A percentile compares a stretch with the other conserved stretches of the same genome.
These are phyloP conservation scores for Acanthosepion lycidas DNA, from an alignment of 2,888 invertebrate genomes.

Conservation along the genomic window DNA sequence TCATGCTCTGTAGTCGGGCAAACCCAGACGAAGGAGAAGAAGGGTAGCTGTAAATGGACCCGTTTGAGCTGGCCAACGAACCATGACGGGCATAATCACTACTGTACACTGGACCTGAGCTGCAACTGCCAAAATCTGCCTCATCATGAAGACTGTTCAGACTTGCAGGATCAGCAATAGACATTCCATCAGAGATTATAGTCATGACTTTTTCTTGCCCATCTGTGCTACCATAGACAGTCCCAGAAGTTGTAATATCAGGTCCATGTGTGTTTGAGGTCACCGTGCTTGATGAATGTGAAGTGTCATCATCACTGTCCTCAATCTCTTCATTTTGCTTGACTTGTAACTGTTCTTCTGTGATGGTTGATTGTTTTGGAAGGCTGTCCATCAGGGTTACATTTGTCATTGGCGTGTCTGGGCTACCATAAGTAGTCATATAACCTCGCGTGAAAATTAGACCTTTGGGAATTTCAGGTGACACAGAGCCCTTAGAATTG, in stretches of 20 bases:
- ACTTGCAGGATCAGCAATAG: slow-evolving; percentile 38
- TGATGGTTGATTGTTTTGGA: slow-evolving; percentile 46
- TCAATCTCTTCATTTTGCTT: background rate
- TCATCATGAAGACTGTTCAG: slow-evolving; percentile 41
- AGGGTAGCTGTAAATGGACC: slow-evolving; percentile 43
- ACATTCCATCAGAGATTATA: slow-evolving; percentile 2
- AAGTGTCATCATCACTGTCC: slow-evolving; percentile 15
- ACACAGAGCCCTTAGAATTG: slow-evolving; percentile 81
- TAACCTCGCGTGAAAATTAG: slow-evolving; percentile 69
- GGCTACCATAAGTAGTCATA: slow-evolving; percentile 67
- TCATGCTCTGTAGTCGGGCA: background rate
- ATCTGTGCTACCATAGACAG: slow-evolving; percentile 8
- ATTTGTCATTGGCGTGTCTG: slow-evolving; percentile 62
- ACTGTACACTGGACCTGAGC: slow-evolving; percentile 38
- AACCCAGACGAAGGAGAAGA: slow-evolving; percentile 43
- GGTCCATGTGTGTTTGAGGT: slow-evolving; percentile 6
- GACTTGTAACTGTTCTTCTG: background rate
- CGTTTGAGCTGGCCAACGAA: slow-evolving; percentile 40
- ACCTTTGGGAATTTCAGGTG: slow-evolving; percentile 54
- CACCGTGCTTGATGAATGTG: background rate
- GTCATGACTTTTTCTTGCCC: slow-evolving; percentile 24
- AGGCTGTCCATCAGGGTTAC: slow-evolving; percentile 51
- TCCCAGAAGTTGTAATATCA: background rate
- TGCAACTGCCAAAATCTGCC: slow-evolving; percentile 34
- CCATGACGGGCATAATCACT: slow-evolving; percentile 39